Conservation (phyloP, 2,888 invertebrate genomes). For the Gandaritis pyraliata region DNA sequence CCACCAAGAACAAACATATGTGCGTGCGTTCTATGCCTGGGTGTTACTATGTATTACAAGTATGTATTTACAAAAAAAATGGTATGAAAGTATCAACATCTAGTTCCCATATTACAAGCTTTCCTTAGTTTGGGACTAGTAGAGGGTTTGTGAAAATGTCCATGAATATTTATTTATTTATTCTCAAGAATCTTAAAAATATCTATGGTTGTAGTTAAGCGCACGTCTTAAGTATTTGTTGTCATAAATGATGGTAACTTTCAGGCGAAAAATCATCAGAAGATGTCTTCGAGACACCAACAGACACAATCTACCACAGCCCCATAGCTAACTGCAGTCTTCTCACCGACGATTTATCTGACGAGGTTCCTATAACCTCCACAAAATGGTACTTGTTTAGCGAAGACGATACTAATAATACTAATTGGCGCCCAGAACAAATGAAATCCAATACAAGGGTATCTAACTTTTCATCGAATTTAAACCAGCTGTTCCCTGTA, state of each 20-base stretch:
- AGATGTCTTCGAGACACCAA: slow-evolving; percentile 34
- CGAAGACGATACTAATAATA: slow-evolving; percentile 65
- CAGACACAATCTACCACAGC: slow-evolving; percentile 47
- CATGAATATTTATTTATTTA: no score
- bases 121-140: no score
- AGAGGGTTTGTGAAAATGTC: no score
- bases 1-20: no score
- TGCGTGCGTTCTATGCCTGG: no score
- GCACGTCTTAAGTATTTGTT: no score
- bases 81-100: no score
- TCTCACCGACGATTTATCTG: slow-evolving; percentile 72
- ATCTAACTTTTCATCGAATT: slow-evolving; percentile 46
- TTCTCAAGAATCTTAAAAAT: no score
- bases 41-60: no score
- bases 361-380: slow-evolving; percentile 44
- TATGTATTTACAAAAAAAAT: no score
- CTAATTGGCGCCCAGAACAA: slow-evolving; percentile 19
- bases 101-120: no score
- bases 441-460: slow-evolving; percentile 19
- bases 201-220: no score
- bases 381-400: slow-evolving; percentile 70
- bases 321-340: slow-evolving; percentile 56
- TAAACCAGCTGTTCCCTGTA: slow-evolving; percentile 69
- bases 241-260: background rate
- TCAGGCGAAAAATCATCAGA: slow-evolving; percentile 36